Evolutionary conservation across 2,888 invertebrate genomes (phyloP).

Genomic region (Philereme vetulata): DNA sequence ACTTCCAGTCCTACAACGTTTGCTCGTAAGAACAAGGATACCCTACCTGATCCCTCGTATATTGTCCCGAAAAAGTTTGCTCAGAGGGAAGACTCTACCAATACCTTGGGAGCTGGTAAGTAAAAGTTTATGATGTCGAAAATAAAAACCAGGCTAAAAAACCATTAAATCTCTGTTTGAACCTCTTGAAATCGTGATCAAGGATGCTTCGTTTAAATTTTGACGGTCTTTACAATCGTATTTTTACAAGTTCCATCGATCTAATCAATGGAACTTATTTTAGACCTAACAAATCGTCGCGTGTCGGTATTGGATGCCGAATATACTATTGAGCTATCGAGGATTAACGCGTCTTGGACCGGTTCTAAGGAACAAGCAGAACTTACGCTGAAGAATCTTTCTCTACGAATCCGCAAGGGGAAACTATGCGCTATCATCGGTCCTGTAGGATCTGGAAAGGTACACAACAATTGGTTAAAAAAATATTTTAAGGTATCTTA

Average conservation of each 20-base stretch:
- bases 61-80: slow-evolving; percentile 52
- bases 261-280: neutral
- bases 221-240: neutral
- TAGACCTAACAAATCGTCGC: slow-evolving; percentile 28
- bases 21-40: slow-evolving; percentile 41
- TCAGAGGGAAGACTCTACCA: slow-evolving; percentile 35
- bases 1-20: slow-evolving; percentile 42
- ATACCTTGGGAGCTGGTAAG: slow-evolving; percentile 44
- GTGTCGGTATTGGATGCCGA: slow-evolving; percentile 42
- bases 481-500: too few relatives aligned
- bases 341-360: slow-evolving; percentile 69
- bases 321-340: slow-evolving; percentile 59
- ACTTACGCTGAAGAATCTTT: slow-evolving; percentile 81
- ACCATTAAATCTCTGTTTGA: too few relatives aligned
- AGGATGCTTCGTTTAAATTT: too few relatives aligned
- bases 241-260: neutral
- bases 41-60: slow-evolving; percentile 32
- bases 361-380: slow-evolving; percentile 55
- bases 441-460: slow-evolving; percentile 93
- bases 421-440: slow-evolving; percentile 92
- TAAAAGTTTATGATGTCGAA: neutral
- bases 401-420: slow-evolving; percentile 81
- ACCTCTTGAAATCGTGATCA: too few relatives aligned
- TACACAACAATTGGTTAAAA: slow-evolving; percentile 32
- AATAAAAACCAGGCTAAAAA: too few relatives aligned